Evolutionary conservation across 2,888 invertebrate species (phyloP), one percentile per base, ranked within the genome.

Genomic region (Cerastoderma edule): DNA sequence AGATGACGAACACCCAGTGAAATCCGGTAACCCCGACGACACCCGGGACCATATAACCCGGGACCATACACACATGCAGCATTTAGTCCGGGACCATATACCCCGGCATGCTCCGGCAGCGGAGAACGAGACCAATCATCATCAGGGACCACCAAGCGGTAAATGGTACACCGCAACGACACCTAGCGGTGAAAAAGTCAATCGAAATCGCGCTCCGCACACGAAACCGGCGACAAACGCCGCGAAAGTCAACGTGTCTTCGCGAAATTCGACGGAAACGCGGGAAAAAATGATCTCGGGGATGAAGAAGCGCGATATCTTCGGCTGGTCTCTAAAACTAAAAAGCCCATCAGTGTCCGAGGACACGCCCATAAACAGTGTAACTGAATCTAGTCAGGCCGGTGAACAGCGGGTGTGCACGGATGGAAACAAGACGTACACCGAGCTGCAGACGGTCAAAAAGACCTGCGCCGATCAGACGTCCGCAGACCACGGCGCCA

Each of bases 311-410:
- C 57, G 78, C 5, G 79, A 82, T 57, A 70, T 82, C 30, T 82
- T 82, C 44, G 82, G 82, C 32, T 79, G 78, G 79, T 79, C 78
- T 22, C 75, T 82, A 6, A 82, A 82, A 48, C 72, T 82, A 8
- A 71, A 54, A 24, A 65, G 69, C 44, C 66, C 76, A 16, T 35
- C 39, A 39, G 39, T 60, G 19, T 35, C 60, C 19, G 60, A 60
- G 13, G 39, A 60, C 22, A 46, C 50, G 1, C 28, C 66, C 6
- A 32, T 19, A 28, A 54, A 46, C 27, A 39, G 50, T 22, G 69
- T 53, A 50, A 46, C 35, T 50, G 44, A 50, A 53, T 35, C 33
- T 44, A 57, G n/a, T 24, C 60, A 30, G 8, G 60, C 30, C 1
- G 64, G 35, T 8, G 54, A 57, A 13, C 48, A 67, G 27, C 57